A percentile compares a stretch with the other conserved stretches of the same genome.
These are phyloP conservation scores for Cryptoleucopteryx plumbea DNA, from an alignment of 2,113 vertebrate genomes.

Conservation along the genomic window DNA sequence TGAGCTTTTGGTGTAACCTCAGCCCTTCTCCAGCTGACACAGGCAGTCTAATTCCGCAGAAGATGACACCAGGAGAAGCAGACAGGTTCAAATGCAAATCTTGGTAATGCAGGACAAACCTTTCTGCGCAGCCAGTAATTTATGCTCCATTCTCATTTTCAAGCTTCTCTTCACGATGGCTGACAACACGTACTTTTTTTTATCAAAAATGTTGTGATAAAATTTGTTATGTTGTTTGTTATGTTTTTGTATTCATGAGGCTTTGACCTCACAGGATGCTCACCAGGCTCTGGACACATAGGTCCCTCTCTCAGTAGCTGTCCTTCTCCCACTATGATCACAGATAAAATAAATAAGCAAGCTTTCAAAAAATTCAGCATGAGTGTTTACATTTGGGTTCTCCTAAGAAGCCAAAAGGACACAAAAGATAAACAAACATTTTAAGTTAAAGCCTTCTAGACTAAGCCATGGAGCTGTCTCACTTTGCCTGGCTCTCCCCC, in stretches of 20 bases:
- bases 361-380: background rate
- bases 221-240: background rate
- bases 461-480: background rate
- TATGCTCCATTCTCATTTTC: background rate
- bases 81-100: background rate
- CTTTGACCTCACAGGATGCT: background rate
- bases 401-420: background rate
- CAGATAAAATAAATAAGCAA: background rate
- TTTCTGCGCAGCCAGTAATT: background rate
- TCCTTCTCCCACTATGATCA: background rate
- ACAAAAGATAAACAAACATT: background rate
- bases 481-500: accelerated
- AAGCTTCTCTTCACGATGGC: background rate
- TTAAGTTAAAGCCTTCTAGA: background rate
- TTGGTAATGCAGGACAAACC: background rate
- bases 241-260: no score
- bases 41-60: no score
- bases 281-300: no score
- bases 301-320: accelerated
- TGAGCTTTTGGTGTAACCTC: background rate
- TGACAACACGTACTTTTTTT: background rate
- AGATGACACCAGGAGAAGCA: no score
- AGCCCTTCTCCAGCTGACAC: background rate
- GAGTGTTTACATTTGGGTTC: background rate
- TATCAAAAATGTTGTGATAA: background rate